Conservation (phyloP, 1,140 invertebrate species). For the Sarcophaga peregrina region DNA sequence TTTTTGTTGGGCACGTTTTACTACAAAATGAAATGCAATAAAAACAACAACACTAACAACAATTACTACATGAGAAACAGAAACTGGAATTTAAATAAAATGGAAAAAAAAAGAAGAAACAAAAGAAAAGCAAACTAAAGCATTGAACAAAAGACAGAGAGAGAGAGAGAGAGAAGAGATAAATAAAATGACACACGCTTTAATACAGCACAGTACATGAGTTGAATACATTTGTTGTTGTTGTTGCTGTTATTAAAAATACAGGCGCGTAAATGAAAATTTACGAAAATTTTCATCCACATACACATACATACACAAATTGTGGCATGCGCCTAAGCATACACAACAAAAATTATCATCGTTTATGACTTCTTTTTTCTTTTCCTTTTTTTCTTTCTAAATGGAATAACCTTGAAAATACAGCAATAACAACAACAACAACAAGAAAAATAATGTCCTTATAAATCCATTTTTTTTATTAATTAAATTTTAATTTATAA, state of each 20-base stretch:
- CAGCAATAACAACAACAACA: no score
- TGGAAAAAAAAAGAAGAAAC: not conserved
- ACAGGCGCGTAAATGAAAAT: slow-evolving; percentile 27
- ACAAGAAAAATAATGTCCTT: no score
- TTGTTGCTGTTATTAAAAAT: slow-evolving; percentile 17
- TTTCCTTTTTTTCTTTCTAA: not conserved
- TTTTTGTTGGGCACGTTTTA: slow-evolving; percentile 23
- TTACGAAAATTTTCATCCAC: not conserved
- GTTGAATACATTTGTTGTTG: not conserved
- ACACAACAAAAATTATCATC: not conserved
- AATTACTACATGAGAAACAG: not conserved
- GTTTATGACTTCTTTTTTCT: no score
- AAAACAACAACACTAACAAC: not conserved
- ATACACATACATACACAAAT: slow-evolving; percentile 19
- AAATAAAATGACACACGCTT: not conserved
- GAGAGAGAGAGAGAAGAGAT: not conserved
- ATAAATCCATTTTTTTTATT: no score
- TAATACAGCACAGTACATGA: not conserved
- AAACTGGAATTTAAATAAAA: not conserved
- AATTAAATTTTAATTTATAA: no score
- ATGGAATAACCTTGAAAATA: slow-evolving; percentile 28
- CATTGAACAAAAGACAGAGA: no score
- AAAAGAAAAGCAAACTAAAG: not conserved
- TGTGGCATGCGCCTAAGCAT: slow-evolving; percentile 20
- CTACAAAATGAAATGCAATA: not conserved